Evolutionary conservation across 2,797 vertebrate genomes (phyloP).

Genomic region (Miichthys miiuy): DNA sequence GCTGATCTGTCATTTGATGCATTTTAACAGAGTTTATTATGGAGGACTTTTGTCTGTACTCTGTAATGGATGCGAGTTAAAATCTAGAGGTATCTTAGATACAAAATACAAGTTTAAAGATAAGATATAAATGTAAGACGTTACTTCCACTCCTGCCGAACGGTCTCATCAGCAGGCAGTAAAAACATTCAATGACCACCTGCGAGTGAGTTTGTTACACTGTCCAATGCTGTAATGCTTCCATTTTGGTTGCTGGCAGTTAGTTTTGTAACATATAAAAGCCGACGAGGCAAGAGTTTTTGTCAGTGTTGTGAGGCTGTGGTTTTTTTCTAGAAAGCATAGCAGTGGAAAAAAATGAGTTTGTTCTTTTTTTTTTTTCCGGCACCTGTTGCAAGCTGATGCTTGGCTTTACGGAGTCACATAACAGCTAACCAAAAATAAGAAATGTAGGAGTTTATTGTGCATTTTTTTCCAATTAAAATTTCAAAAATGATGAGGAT

Average conservation of each 20-base stretch:
- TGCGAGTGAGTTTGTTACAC: neutral
- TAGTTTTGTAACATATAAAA: neutral
- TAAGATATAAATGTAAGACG: neutral
- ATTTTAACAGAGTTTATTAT: neutral
- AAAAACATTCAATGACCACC: neutral
- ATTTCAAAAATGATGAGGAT: neutral
- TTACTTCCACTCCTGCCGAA: neutral
- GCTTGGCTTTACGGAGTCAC: neutral
- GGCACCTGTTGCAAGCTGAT: neutral
- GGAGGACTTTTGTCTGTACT: neutral
- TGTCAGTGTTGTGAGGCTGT: neutral
- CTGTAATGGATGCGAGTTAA: too few relatives aligned
- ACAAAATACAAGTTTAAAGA: neutral
- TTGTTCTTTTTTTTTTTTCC: neutral
- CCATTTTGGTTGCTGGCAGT: neutral
- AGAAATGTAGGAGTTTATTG: neutral
- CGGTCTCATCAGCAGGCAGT: neutral
- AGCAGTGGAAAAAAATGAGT: neutral
- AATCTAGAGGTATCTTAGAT: neutral
- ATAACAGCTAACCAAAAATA: neutral
- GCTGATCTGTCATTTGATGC: neutral
- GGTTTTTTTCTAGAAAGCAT: conserved; percentile 13
- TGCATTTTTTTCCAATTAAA: conserved; percentile 4
- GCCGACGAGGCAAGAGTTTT: neutral
- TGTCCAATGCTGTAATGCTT: neutral